These are phyloP conservation scores for Scolanthus callimorphus DNA, from an alignment of 92 coral and sea anemone genomes.

Conservation along the genomic window DNA sequence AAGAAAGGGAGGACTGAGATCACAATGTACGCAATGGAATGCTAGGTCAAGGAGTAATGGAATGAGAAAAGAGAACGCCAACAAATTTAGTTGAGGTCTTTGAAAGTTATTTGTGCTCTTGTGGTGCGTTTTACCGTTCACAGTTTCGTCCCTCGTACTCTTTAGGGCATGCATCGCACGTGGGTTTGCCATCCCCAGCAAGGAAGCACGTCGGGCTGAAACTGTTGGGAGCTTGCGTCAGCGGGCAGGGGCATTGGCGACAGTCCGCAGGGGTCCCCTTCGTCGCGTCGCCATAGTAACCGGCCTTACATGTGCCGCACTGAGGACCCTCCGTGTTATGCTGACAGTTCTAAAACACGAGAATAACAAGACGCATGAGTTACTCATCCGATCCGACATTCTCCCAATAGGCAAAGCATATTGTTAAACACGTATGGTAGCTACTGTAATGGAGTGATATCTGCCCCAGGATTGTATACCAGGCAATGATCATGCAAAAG, in stretches of 20 bases:
- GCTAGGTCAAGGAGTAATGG: too few species aligned
- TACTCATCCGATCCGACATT: neutral
- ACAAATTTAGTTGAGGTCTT: too few species aligned
- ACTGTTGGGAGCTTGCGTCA: constrained; percentile 66
- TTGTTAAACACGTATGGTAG: neutral
- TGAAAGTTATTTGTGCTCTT: too few species aligned
- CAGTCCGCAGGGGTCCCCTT: constrained; percentile 71
- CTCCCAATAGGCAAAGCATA: neutral
- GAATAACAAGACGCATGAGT: neutral
- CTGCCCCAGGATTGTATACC: neutral
- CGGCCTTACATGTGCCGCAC: constrained; percentile 65
- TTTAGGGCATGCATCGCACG: constrained; percentile 79
- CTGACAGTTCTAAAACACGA: constrained; percentile 57
- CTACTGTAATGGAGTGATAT: neutral
- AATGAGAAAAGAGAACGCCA: too few species aligned
- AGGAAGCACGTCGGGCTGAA: constrained; percentile 77
- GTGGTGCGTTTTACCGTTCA: too few species aligned
- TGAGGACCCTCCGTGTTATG: constrained; percentile 76
- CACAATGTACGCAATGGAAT: too few species aligned
- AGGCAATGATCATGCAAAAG: neutral
- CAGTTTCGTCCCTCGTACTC: constrained; percentile 82
- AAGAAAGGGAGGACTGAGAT: too few species aligned
- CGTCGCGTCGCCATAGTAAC: constrained; percentile 93
- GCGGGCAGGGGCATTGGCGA: constrained; percentile 85
- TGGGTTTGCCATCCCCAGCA: constrained; percentile 79